Base-by-base conservation (phyloP, 2,888 invertebrate genomes). In the Calameuta filiformis region DNA sequence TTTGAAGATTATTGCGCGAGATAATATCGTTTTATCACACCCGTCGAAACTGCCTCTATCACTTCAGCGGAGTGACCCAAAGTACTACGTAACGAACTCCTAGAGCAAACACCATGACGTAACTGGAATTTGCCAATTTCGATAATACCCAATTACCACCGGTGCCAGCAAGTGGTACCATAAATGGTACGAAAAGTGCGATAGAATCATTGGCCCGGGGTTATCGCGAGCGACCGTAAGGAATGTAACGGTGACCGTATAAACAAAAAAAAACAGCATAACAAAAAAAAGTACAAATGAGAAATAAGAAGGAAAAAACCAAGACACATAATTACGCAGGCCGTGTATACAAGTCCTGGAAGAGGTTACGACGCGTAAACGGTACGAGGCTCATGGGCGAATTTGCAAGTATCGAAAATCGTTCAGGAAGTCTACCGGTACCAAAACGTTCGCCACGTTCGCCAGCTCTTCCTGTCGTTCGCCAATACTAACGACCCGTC, bases 231-330 rank as follows among this genome's bases (percentile, higher is more conserved):
- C 56, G 56, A 56, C 56, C 56, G 56, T 56, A 56, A 33, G 83
- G 82, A 84, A 84, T 81, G 81, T 84, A 84, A 84, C 84, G 84
- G 84, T 84, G 78, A 75, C 76, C 33, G 73, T 73, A 75, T 73
- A 79, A 31, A 35, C 23, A 9, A 68, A 76, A 34, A 31, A 35
- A 75, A 23, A 15, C 23, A 23, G 11, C 12, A 23, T 15, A 69
- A 12, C 23, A 30, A 68, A 23, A 37, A 31, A 69, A 71, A n/a
- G 12, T 30, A 12, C 11, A 73, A 76, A 30, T 9, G 31, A 71
- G 35, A 31, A 76, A 37, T 31, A 35, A 30, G 37, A 23, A 71
- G 15, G n/a, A 69, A 34, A 73, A 37, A 12, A 37, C 12, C n/a
- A 35, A 35, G 15, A 12, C 40, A 56, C 56, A 56, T 56, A 56